Percentiles rank a stretch among this genome's conserved stretches.
Conservation (phyloP, 2,797 vertebrate species). For the Gila robusta region DNA sequence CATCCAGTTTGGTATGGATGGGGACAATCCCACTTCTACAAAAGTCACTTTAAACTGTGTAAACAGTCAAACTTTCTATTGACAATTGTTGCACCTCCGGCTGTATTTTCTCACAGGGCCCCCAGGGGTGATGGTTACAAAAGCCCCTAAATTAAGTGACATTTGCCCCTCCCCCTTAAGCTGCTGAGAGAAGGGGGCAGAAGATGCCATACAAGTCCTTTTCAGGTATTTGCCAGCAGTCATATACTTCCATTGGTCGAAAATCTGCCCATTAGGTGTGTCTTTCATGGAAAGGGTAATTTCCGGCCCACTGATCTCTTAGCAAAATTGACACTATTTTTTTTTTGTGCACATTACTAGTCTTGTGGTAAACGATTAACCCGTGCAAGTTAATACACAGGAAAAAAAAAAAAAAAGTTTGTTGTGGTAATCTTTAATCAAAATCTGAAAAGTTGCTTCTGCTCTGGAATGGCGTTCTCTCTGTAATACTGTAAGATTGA, state of each 20-base stretch:
- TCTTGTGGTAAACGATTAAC: not conserved
- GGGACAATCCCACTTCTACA: constrained; percentile 11
- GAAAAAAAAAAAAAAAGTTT: too few relatives aligned
- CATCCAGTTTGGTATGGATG: not conserved
- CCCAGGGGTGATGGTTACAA: constrained; percentile 61
- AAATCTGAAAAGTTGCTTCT: not conserved
- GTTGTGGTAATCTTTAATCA: not conserved
- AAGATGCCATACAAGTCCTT: constrained; percentile 50
- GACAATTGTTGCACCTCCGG: constrained; percentile 61
- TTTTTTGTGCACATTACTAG: too few relatives aligned
- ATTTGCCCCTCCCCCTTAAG: constrained; percentile 49
- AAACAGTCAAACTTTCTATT: constrained; percentile 65
- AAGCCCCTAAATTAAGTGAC: constrained; percentile 60
- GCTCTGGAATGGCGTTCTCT: not conserved
- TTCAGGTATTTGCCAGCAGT: constrained; percentile 51
- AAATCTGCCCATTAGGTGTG: constrained; percentile 72
- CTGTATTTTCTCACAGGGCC: constrained; percentile 66
- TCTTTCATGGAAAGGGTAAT: constrained; percentile 70
- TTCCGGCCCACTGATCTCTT: constrained; percentile 56
- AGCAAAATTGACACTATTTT: not conserved
- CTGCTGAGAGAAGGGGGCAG: constrained; percentile 34
- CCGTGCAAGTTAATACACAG: not conserved
- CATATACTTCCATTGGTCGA: constrained; percentile 64
- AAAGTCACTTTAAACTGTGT: constrained; percentile 63
- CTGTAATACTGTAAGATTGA: not conserved